phyloP scores from a whole-genome alignment of 2,113 vertebrate species.

The Syngnathoides biaculeatus region DNA sequence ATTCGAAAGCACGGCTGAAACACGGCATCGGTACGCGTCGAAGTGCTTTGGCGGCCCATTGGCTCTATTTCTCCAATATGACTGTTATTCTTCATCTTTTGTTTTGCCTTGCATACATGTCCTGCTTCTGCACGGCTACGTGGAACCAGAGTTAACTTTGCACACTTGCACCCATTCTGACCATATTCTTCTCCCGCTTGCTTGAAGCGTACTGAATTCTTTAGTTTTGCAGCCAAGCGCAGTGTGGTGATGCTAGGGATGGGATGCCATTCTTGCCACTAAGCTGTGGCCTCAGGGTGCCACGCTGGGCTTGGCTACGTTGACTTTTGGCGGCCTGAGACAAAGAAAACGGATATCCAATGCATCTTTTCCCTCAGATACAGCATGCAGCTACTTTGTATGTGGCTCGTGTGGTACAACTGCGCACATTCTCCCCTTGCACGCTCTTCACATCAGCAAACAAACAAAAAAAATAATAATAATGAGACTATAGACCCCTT shows the following conservation, averaged over 20 bases:
- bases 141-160: neutral
- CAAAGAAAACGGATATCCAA: conserved; percentile 48
- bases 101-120: neutral
- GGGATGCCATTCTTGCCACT: conserved; percentile 3
- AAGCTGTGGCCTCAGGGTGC: conserved; percentile 14
- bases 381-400: conserved; percentile 77
- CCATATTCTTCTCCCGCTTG: neutral
- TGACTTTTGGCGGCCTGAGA: conserved; percentile 22
- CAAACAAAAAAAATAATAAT: neutral
- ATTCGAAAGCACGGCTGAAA: neutral
- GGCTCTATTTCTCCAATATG: neutral
- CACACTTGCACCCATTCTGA: neutral
- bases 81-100: neutral
- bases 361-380: conserved; percentile 77
- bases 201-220: conserved; percentile 31
- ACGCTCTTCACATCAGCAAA: conserved; percentile 16
- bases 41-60: neutral
- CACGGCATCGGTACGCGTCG: conserved; percentile 29
- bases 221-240: conserved; percentile 13
- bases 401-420: conserved; percentile 61
- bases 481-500: neutral
- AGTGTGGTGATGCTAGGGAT: conserved; percentile 13
- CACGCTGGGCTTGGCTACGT: conserved; percentile 24
- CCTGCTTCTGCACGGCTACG: neutral
- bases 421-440: conserved; percentile 79